Conservation (phyloP, 2,797 vertebrate genomes). For the Morelia viridis region DNA sequence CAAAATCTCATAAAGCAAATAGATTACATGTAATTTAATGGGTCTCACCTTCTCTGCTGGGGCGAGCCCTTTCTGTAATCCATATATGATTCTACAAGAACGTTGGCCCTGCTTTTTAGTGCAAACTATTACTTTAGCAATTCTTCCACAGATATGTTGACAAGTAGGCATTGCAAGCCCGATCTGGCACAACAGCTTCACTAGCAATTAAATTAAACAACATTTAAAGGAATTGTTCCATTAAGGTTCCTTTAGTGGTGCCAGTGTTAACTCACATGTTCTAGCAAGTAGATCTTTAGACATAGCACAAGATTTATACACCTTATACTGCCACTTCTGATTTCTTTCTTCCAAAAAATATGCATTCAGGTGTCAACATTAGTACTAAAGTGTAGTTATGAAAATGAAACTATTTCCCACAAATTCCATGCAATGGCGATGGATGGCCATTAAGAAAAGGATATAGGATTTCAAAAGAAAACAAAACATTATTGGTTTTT, state of each 20-base stretch:
- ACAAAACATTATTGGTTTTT: background rate
- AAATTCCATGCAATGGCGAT: background rate
- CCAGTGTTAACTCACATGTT: constrained; percentile 32
- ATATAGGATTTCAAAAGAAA: background rate
- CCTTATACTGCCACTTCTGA: background rate
- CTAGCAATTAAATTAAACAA: constrained; percentile 28
- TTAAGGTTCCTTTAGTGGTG: constrained; percentile 28
- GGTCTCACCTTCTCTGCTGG: constrained; percentile 12
- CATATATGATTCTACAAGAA: background rate
- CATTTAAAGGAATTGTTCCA: constrained; percentile 9
- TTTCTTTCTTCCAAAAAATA: background rate
- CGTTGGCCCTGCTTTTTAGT: background rate
- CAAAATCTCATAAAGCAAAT: constrained; percentile 4
- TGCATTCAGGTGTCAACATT: background rate
- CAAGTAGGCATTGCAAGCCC: background rate
- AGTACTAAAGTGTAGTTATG: background rate
- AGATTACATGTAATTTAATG: constrained; percentile 23
- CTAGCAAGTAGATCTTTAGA: constrained; percentile 21
- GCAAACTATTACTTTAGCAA: background rate
- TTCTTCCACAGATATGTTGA: constrained; percentile 10
- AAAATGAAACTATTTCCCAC: background rate
- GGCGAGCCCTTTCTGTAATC: background rate
- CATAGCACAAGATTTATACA: background rate
- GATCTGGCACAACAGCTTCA: background rate
- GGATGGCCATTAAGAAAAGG: background rate